Evolutionary conservation across 2,888 invertebrate genomes (phyloP).

Genomic region (Silvanus unidentatus): DNA sequence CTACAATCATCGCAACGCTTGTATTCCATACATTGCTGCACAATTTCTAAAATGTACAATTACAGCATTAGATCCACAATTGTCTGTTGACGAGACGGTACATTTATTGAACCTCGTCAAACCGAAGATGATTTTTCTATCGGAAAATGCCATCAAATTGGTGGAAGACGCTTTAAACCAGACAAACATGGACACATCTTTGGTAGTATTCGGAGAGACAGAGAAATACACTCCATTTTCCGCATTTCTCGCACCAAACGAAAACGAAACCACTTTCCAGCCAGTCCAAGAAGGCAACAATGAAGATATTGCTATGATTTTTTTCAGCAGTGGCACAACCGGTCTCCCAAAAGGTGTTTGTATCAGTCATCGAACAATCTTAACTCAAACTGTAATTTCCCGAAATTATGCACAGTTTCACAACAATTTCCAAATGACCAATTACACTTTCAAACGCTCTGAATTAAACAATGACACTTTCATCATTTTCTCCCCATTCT

Average conservation of each 20-base stretch:
- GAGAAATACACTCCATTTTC: constrained; percentile 18
- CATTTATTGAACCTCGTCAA: constrained; percentile 15
- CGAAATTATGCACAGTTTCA: too few relatives aligned
- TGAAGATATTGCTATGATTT: constrained; percentile 26
- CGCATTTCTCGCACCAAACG: constrained; percentile 16
- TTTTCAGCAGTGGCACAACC: constrained; percentile 38
- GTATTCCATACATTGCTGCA: constrained; percentile 48
- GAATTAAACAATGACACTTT: neutral
- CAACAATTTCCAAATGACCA: too few relatives aligned
- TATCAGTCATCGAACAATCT: constrained; percentile 15
- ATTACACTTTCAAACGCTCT: neutral
- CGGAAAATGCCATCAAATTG: constrained; percentile 13
- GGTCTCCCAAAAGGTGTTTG: constrained; percentile 35
- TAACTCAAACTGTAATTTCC: neutral
- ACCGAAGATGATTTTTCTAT: constrained; percentile 20
- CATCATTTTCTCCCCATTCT: constrained; percentile 1
- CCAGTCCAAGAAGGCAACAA: constrained; percentile 16
- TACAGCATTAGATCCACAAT: constrained; percentile 29
- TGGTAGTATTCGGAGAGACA: constrained; percentile 30
- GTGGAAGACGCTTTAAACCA: constrained; percentile 17
- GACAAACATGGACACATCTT: constrained; percentile 17
- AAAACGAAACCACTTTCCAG: constrained; percentile 24
- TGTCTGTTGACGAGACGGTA: constrained; percentile 22
- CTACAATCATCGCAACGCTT: constrained; percentile 14
- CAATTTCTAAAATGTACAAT: constrained; percentile 43